A percentile compares a stretch with the other conserved stretches of the same genome.
Conservation (phyloP, 1,140 invertebrate genomes). For the Halesus radiatus region DNA sequence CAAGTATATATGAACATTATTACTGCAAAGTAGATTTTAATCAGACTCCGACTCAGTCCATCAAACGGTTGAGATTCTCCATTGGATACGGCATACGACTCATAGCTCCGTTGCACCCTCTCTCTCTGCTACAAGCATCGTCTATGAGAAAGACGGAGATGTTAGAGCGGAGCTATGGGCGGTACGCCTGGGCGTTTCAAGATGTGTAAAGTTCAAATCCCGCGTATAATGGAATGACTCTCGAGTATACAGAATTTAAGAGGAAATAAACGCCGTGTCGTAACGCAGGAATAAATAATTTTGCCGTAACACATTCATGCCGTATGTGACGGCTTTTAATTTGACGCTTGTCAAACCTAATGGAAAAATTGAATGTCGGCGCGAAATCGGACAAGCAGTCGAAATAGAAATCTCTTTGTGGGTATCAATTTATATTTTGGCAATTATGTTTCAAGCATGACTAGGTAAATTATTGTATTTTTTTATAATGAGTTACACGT, state of each 20-base stretch:
- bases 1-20: background rate
- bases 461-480: background rate
- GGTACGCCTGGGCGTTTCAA: too few species aligned
- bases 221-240: background rate
- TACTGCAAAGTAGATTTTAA: conserved; percentile 1
- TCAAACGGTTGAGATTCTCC: background rate
- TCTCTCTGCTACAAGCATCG: too few species aligned
- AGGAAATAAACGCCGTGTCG: conserved; percentile 25
- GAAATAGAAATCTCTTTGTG: background rate
- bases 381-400: conserved; percentile 12
- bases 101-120: background rate
- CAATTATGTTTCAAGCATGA: conserved; percentile 22
- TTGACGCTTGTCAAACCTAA: conserved; percentile 38
- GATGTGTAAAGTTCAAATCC: too few species aligned
- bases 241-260: conserved; percentile 8
- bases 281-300: background rate
- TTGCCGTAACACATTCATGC: background rate
- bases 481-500: too few species aligned
- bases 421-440: conserved; percentile 20
- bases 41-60: background rate
- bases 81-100: background rate
- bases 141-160: too few species aligned
- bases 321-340: conserved; percentile 22
- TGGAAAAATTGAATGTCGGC: conserved; percentile 15
- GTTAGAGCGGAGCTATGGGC: too few species aligned